Percentiles rank a stretch among this genome's conserved stretches.
Evolutionary conservation across 2,113 vertebrate species (phyloP).

Genomic region (Stegostoma tigrinum): DNA sequence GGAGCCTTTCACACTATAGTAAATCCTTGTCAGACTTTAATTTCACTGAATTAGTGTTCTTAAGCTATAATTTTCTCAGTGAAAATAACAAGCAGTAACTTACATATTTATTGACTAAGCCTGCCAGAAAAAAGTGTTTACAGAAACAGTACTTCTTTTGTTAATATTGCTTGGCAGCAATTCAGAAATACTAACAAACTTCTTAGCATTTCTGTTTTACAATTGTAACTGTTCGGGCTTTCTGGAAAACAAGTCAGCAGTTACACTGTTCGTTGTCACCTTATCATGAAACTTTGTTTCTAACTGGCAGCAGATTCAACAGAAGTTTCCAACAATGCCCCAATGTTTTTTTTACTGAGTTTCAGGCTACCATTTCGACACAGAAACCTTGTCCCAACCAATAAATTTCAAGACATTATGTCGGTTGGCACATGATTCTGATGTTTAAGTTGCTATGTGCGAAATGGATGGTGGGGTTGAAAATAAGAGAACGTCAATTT

Average conservation of each 20-base stretch:
- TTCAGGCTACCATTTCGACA: background rate
- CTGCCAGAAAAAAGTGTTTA: conserved; percentile 14
- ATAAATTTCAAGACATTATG: background rate
- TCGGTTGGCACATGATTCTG: background rate
- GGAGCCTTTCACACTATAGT: background rate
- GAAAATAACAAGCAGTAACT: background rate
- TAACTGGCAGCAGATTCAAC: background rate
- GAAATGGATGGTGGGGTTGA: background rate
- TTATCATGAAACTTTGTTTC: background rate
- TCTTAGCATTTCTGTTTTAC: background rate
- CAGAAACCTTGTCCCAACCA: background rate
- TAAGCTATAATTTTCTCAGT: background rate
- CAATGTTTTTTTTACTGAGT: background rate
- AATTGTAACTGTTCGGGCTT: background rate
- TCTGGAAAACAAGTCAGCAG: background rate
- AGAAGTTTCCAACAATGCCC: background rate
- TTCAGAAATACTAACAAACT: conserved; percentile 2
- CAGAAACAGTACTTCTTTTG: conserved; percentile 1
- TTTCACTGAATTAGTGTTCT: background rate
- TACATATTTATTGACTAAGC: background rate
- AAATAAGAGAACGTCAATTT: background rate
- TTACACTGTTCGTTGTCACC: background rate
- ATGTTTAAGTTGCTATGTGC: background rate
- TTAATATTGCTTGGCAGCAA: background rate
- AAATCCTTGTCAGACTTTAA: background rate